These are phyloP conservation scores for Drosophila recens DNA, from an alignment of 2,888 invertebrate species.

Conservation along the genomic window DNA sequence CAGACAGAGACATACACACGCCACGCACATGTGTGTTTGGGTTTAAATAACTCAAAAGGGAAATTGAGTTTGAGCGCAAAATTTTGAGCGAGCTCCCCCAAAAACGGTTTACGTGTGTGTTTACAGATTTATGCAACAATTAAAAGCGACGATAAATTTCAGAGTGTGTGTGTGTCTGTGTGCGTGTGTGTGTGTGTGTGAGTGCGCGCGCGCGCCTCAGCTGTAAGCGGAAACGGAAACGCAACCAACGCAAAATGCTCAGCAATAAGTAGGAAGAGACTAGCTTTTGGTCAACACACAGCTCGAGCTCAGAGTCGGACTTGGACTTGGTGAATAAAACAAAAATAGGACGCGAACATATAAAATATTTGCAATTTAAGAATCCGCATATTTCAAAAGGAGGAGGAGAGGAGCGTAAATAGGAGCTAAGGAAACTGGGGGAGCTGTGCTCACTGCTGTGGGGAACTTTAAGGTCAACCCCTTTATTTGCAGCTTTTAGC, in stretches of 20 bases:
- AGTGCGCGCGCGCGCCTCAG: slow-evolving; percentile 37
- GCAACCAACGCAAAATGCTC: slow-evolving; percentile 44
- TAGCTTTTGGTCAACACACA: slow-evolving; percentile 38
- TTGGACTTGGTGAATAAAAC: neutral
- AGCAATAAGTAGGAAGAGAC: slow-evolving; percentile 38
- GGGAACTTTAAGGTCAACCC: slow-evolving; percentile 47
- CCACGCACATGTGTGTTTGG: slow-evolving; percentile 48
- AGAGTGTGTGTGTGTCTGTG: slow-evolving; percentile 14
- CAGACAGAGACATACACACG: slow-evolving; percentile 32
- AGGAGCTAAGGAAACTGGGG: neutral
- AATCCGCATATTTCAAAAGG: neutral
- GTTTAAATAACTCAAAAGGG: slow-evolving; percentile 76
- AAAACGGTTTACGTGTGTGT: slow-evolving; percentile 58
- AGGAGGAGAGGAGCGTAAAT: neutral
- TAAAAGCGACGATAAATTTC: slow-evolving; percentile 57
- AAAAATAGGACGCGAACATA: slow-evolving; percentile 6
- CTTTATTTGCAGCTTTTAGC: slow-evolving; percentile 24
- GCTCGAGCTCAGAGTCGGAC: slow-evolving; percentile 19
- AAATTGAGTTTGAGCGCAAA: slow-evolving; percentile 78
- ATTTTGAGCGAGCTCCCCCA: slow-evolving; percentile 43
- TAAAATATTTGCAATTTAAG: slow-evolving; percentile 15
- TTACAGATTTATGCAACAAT: slow-evolving; percentile 74
- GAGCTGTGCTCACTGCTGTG: slow-evolving; percentile 1
- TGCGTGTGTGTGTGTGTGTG: slow-evolving; percentile 37
- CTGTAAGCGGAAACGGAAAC: slow-evolving; percentile 66